Percentiles rank a stretch among this genome's conserved stretches.
These are phyloP conservation scores for Baryphthengus martii DNA, from an alignment of 2,113 vertebrate species.

Conservation along the genomic window DNA sequence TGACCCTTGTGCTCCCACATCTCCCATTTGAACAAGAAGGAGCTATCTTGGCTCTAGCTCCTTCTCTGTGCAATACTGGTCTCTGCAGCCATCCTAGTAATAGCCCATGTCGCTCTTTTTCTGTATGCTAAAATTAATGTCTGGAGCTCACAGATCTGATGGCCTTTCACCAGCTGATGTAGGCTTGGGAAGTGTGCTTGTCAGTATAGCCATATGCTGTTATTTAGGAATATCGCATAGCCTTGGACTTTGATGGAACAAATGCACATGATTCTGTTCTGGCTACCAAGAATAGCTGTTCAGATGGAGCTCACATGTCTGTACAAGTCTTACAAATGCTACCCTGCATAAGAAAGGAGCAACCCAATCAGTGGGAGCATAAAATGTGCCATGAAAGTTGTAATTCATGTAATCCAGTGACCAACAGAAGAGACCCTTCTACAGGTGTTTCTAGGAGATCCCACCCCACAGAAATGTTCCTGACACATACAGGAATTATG, in stretches of 20 bases:
- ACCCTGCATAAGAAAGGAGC: neutral
- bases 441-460: neutral
- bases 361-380: neutral
- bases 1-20: neutral
- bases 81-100: neutral
- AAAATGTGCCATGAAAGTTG: neutral
- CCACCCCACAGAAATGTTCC: neutral
- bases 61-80: neutral
- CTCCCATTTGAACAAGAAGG: neutral
- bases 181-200: neutral
- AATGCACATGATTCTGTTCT: conserved; percentile 43
- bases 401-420: neutral
- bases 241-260: conserved; percentile 21
- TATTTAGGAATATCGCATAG: neutral
- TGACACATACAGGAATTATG: neutral
- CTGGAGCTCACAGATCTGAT: neutral
- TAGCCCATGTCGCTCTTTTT: neutral
- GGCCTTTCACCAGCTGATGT: neutral
- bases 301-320: conserved; percentile 42
- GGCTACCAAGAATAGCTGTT: conserved; percentile 46
- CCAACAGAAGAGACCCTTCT: neutral
- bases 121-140: neutral
- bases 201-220: conserved; percentile 25
- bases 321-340: neutral
- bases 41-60: neutral